These are phyloP conservation scores for Psilopogon haemacephalus DNA, from an alignment of 2,113 vertebrate species.

Conservation along the genomic window DNA sequence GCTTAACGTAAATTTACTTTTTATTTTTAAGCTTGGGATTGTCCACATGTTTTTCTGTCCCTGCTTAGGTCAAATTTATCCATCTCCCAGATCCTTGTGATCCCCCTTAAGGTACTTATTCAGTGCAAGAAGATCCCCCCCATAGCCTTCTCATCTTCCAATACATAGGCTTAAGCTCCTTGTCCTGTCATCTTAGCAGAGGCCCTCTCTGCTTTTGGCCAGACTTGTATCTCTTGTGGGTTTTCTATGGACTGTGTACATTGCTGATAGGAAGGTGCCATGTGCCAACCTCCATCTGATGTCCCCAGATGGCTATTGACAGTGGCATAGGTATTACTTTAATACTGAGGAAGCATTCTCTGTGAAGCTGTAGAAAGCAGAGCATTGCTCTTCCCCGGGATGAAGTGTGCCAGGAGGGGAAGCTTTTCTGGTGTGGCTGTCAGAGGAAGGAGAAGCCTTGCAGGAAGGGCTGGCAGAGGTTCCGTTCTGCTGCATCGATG, in stretches of 20 bases:
- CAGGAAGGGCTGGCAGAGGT: not conserved
- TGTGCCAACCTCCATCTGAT: not conserved
- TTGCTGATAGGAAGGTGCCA: not conserved
- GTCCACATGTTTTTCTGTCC: slow-evolving; percentile 15
- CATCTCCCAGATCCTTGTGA: slow-evolving; percentile 50
- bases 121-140: slow-evolving; percentile 62
- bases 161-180: not conserved
- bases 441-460: not conserved
- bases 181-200: slow-evolving; percentile 54
- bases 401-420: not conserved
- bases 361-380: not conserved
- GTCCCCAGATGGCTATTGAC: slow-evolving; percentile 29
- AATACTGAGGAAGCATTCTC: fast-evolving
- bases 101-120: slow-evolving; percentile 66
- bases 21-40: slow-evolving; percentile 29
- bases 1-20: slow-evolving; percentile 9
- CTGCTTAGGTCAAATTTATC: slow-evolving; percentile 61
- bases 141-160: slow-evolving; percentile 63
- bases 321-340: not conserved
- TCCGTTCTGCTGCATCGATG: fast-evolving
- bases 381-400: not conserved
- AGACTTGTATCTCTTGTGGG: not conserved
- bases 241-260: not conserved
- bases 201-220: not conserved
- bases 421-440: not conserved